Conservation (phyloP, 2,888 invertebrate species). For the Rhagonycha fulva region DNA sequence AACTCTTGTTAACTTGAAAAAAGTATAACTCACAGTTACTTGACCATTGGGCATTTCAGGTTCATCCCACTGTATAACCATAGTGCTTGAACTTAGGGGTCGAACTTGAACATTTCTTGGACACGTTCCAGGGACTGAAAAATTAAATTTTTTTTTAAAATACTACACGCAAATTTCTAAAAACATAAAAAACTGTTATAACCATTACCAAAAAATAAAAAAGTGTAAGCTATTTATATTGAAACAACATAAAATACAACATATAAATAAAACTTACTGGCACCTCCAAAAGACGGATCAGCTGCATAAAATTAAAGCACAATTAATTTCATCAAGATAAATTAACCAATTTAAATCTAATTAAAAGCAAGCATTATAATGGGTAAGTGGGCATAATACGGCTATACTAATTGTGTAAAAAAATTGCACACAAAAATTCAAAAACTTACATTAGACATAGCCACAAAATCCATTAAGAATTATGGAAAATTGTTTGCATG, state of each 20-base stretch:
- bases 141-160: slow-evolving; percentile 13
- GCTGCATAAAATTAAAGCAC: slow-evolving; percentile 45
- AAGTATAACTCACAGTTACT: slow-evolving; percentile 78
- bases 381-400: slow-evolving; percentile 23
- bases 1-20: not conserved
- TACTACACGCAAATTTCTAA: not conserved
- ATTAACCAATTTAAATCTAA: not conserved
- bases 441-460: slow-evolving; percentile 50
- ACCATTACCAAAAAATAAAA: not conserved
- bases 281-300: slow-evolving; percentile 59
- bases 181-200: not conserved
- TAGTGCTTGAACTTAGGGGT: slow-evolving; percentile 91
- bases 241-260: slow-evolving; percentile 4
- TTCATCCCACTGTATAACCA: slow-evolving; percentile 98
- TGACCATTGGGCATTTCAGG: slow-evolving; percentile 97
- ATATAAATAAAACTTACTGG: slow-evolving; percentile 59
- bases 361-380: slow-evolving; percentile 15
- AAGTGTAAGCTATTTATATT: not conserved
- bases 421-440: slow-evolving; percentile 43
- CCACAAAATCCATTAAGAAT: slow-evolving; percentile 44
- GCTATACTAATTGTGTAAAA: slow-evolving; percentile 44
- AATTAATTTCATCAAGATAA: slow-evolving; percentile 2
- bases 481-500: slow-evolving; percentile 45
- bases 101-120: slow-evolving; percentile 93
- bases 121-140: slow-evolving; percentile 91